Base-by-base conservation (phyloP, 2,888 invertebrate genomes). In the Masnerella sp. region DNA sequence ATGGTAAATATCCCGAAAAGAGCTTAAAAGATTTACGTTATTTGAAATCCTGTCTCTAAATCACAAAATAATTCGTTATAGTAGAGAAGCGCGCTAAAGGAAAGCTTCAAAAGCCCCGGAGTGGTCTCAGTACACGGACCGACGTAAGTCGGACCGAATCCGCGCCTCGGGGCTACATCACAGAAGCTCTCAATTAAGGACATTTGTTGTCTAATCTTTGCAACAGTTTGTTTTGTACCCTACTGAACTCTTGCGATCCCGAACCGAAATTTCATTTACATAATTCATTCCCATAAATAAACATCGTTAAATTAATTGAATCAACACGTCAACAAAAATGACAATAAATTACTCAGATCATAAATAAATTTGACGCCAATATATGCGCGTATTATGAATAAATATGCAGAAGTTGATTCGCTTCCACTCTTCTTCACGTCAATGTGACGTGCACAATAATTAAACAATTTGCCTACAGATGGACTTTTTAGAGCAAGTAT, bases 381-480 rank as follows among this genome's bases (percentile, higher is more conserved):
- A 47, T 32, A 74, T 65, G 59, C 56, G 43, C 20, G 61, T 40
- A 61, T 70, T 54, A 65, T 54, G 61, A 70, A 70, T 74, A 70
- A 74, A 70, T 74, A 74, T 61, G 40, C 61, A 14, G 28, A 12
- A 30, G 49, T 18, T 49, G 62, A 51, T 47, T 73, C 32, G 36
- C 49, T 71, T 52, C 52, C 64, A 59, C 64, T 71, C 51, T 65
- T 58, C 58, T 51, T 51, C 61, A 18, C 62, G 54, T 62, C 42
- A 56, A 56, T 62, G 64, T 51, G 64, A 64, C 67, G 56, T 61
- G 49, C 59, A 52, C 70, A 71, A 62, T 85, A 86, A 87, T 87
- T 87, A 85, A 85, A 85, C 86, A 86, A 87, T 87, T 87, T 87
- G 85, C 85, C 80, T 87, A 85, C 84, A 87, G 84, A 87, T 87